phyloP scores from a whole-genome alignment of 2,797 vertebrate species.

The Avahi laniger region DNA sequence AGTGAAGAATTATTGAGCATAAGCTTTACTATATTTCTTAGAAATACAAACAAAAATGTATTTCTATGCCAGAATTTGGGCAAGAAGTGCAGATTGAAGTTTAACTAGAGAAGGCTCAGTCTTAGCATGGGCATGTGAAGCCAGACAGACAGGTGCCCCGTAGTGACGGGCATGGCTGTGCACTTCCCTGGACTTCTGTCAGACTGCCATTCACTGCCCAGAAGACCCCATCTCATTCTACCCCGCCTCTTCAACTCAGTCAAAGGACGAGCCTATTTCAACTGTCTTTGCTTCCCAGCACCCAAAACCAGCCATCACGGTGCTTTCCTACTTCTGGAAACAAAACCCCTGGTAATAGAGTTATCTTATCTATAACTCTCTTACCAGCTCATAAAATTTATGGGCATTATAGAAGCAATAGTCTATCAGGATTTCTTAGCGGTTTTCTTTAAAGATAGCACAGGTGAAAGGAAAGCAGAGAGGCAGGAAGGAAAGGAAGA shows the following conservation, averaged over 20 bases:
- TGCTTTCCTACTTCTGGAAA: background rate
- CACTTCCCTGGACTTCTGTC: background rate
- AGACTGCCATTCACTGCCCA: background rate
- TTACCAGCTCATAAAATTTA: background rate
- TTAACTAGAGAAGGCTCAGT: background rate
- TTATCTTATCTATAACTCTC: background rate
- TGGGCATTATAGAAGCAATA: background rate
- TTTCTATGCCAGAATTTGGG: background rate
- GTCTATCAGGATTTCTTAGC: background rate
- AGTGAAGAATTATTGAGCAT: background rate
- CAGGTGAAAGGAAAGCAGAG: background rate
- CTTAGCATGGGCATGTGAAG: background rate
- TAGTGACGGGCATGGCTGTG: background rate
- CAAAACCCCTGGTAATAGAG: background rate
- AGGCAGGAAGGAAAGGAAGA: background rate
- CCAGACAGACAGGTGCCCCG: background rate
- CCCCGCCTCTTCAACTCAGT: background rate
- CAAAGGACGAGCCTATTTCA: background rate
- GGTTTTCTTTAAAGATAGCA: background rate
- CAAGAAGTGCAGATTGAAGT: background rate
- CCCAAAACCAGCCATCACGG: background rate
- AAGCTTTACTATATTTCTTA: background rate
- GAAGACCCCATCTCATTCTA: background rate
- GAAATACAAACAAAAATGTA: background rate
- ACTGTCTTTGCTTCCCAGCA: background rate